phyloP scores from a whole-genome alignment of 2,888 invertebrate genomes.

The Drosophila diplacantha region DNA sequence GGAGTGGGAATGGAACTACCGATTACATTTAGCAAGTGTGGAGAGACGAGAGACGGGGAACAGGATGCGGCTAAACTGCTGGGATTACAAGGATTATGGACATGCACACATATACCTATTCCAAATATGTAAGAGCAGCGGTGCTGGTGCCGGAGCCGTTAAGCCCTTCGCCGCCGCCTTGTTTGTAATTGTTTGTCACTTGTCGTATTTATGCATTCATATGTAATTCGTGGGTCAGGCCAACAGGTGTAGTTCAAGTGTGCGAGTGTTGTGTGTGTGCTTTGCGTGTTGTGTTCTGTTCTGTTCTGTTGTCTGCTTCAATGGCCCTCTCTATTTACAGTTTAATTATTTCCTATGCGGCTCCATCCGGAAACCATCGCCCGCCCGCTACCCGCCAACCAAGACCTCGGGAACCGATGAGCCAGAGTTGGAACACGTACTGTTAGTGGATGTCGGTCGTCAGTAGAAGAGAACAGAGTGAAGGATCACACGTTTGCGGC shows the following conservation, averaged over 20 bases:
- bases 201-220: constrained; percentile 1
- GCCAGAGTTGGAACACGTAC: constrained; percentile 41
- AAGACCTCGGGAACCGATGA: constrained; percentile 10
- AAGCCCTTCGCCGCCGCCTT: neutral
- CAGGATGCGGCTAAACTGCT: neutral
- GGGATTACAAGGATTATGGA: constrained; percentile 17
- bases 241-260: constrained; percentile 7
- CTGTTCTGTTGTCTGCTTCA: constrained; percentile 8
- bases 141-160: constrained; percentile 2
- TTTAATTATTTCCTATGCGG: constrained; percentile 13
- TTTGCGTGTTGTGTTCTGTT: constrained; percentile 2
- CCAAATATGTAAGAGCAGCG: constrained; percentile 1
- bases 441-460: constrained; percentile 49
- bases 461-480: constrained; percentile 66
- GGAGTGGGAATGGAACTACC: constrained; percentile 10
- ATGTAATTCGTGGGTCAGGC: constrained; percentile 14
- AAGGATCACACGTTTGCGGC: constrained; percentile 58
- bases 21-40: constrained; percentile 5
- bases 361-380: neutral
- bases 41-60: constrained; percentile 7
- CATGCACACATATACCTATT: constrained; percentile 26
- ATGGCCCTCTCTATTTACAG: constrained; percentile 23
- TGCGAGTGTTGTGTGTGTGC: constrained; percentile 5
- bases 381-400: neutral
- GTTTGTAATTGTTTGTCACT: constrained; percentile 8